A percentile compares a stretch with the other conserved stretches of the same genome.
These are phyloP conservation scores for Passer montanus DNA, from an alignment of 2,113 vertebrate genomes.

Conservation along the genomic window DNA sequence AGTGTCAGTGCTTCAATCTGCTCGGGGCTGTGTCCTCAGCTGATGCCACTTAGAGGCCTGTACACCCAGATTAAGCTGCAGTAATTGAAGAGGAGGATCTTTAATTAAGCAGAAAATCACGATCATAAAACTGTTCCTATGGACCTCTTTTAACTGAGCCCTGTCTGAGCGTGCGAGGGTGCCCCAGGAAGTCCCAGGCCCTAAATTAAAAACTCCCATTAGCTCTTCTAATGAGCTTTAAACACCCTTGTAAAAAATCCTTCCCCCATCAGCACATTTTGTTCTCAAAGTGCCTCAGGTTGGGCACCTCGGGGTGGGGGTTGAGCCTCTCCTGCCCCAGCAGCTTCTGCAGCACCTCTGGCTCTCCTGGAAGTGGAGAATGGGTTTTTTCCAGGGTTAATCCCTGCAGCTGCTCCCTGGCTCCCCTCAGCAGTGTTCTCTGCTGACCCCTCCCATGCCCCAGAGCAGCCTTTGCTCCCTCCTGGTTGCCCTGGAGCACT, in stretches of 20 bases:
- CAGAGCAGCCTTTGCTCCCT: no score
- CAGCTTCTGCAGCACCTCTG: not conserved
- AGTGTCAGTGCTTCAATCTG: not conserved
- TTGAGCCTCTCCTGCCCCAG: not conserved
- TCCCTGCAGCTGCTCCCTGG: not conserved
- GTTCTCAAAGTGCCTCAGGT: not conserved
- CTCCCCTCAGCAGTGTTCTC: not conserved
- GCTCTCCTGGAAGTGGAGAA: not conserved
- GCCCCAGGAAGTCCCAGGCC: not conserved
- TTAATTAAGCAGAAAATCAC: constrained; percentile 48
- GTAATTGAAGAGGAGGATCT: constrained; percentile 44
- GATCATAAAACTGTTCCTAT: not conserved
- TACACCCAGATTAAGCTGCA: not conserved
- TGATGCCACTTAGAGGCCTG: not conserved
- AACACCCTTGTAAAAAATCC: not conserved
- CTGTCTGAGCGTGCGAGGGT: not conserved
- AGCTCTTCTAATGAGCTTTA: not conserved
- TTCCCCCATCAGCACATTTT: not conserved
- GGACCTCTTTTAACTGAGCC: not conserved
- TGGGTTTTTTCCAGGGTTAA: not conserved
- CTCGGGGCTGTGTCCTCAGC: not conserved
- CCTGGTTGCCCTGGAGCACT: no score
- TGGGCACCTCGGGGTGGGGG: not conserved
- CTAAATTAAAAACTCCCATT: not conserved
- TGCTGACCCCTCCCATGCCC: no score